These are phyloP conservation scores for Neodiprion lecontei DNA, from an alignment of 1,140 invertebrate species.

Conservation along the genomic window DNA sequence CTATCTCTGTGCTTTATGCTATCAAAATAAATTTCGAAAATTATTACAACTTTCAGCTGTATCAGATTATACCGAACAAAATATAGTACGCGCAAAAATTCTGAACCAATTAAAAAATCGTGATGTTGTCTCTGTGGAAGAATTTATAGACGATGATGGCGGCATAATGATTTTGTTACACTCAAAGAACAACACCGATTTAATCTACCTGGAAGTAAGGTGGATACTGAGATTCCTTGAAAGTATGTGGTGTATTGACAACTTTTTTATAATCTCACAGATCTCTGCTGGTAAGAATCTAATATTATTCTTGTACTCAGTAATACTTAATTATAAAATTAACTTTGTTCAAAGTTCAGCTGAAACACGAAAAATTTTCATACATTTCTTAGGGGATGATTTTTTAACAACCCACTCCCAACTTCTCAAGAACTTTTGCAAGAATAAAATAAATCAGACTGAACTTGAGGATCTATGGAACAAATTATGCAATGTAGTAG, in stretches of 20 bases:
- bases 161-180: conserved; percentile 20
- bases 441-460: not conserved
- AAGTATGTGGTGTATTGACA: conserved; percentile 15
- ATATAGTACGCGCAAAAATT: conserved; percentile 16
- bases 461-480: conserved; percentile 23
- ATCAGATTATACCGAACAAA: conserved; percentile 18
- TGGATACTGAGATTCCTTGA: conserved; percentile 25
- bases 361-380: not conserved
- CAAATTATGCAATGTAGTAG: conserved; percentile 5
- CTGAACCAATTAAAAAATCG: conserved; percentile 11
- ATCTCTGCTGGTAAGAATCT: conserved; percentile 16
- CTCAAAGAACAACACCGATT: conserved; percentile 8
- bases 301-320: not conserved
- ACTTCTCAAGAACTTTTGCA: conserved; percentile 23
- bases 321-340: not conserved
- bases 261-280: conserved; percentile 17
- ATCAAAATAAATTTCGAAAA: not conserved
- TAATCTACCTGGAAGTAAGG: conserved; percentile 16
- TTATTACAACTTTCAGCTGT: conserved; percentile 11
- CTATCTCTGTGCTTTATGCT: too few species aligned
- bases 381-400: not conserved
- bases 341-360: not conserved
- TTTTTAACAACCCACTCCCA: conserved; percentile 21
- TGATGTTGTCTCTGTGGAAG: conserved; percentile 5
- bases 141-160: conserved; percentile 15